Conservation (phyloP, 2,113 vertebrate species). For the Cyanocitta stelleri region DNA sequence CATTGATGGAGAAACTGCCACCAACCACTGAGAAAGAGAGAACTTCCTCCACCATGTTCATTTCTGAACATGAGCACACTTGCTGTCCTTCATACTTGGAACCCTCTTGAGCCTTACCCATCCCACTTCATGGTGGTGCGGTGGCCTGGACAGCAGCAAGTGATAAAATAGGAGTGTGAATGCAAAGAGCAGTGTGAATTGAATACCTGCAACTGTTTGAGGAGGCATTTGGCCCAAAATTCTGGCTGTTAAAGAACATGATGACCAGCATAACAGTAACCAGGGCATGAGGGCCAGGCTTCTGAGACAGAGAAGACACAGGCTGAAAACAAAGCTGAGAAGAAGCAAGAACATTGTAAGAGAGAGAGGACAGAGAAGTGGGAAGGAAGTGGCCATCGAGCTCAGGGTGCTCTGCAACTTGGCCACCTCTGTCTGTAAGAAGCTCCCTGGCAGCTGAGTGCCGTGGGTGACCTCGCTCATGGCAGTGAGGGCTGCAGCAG, state of each 20-base stretch:
- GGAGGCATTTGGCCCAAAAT: background rate
- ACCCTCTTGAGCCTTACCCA: background rate
- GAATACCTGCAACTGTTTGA: background rate
- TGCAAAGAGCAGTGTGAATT: background rate
- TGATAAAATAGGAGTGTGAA: background rate
- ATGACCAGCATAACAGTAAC: background rate
- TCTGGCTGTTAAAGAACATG: background rate
- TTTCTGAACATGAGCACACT: background rate
- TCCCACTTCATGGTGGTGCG: background rate
- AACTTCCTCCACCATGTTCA: background rate
- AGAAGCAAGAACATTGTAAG: background rate
- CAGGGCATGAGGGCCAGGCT: background rate
- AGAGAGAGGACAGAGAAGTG: background rate
- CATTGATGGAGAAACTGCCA: background rate
- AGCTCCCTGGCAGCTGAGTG: background rate
- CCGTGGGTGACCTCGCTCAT: accelerated
- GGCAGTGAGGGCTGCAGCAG: background rate
- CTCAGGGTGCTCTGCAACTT: background rate
- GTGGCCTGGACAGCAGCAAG: background rate
- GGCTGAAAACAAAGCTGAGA: background rate
- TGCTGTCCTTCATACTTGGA: background rate
- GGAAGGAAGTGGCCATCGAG: background rate
- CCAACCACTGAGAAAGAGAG: background rate
- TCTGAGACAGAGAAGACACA: background rate
- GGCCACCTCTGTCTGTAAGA: background rate